Percentiles rank a stretch among this genome's conserved stretches.
These are phyloP conservation scores for Torymus auratus DNA, from an alignment of 2,888 invertebrate genomes.

Conservation along the genomic window DNA sequence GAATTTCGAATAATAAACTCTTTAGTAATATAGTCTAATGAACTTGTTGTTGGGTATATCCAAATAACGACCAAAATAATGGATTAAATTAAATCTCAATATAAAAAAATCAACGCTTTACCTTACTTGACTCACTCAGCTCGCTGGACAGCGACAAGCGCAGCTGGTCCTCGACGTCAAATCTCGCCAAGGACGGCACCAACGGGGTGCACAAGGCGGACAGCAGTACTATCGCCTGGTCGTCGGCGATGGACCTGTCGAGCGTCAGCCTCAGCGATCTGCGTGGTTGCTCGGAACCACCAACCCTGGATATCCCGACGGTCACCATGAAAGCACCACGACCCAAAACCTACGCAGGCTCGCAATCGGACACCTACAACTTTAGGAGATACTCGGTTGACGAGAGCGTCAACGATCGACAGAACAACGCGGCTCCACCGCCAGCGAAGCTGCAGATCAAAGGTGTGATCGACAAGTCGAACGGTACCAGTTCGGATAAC, in stretches of 20 bases:
- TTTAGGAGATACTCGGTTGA: constrained; percentile 67
- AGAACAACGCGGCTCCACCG: neutral
- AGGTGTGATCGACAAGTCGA: constrained; percentile 72
- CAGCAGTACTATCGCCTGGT: constrained; percentile 79
- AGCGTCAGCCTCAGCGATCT: constrained; percentile 61
- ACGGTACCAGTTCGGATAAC: constrained; percentile 67
- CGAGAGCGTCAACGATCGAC: constrained; percentile 60
- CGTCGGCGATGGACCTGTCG: constrained; percentile 89
- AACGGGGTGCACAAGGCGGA: constrained; percentile 57
- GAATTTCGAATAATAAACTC: too few relatives aligned
- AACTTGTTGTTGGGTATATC: too few relatives aligned
- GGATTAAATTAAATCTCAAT: too few relatives aligned
- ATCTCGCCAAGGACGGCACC: constrained; percentile 77
- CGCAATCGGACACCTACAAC: constrained; percentile 65
- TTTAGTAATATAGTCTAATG: too few relatives aligned
- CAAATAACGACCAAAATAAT: too few relatives aligned
- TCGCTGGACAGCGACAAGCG: constrained; percentile 74
- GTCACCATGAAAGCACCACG: constrained; percentile 54
- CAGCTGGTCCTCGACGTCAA: constrained; percentile 88
- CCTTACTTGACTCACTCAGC: too few relatives aligned
- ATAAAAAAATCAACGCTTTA: too few relatives aligned
- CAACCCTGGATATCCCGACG: constrained; percentile 77
- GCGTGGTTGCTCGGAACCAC: constrained; percentile 12
- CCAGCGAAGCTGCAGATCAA: constrained; percentile 70
- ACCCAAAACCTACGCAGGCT: constrained; percentile 65